Evolutionary conservation across 2,888 invertebrate genomes (phyloP), one percentile per base, ranked within the genome.

Genomic region (Drosophila pullipes): DNA sequence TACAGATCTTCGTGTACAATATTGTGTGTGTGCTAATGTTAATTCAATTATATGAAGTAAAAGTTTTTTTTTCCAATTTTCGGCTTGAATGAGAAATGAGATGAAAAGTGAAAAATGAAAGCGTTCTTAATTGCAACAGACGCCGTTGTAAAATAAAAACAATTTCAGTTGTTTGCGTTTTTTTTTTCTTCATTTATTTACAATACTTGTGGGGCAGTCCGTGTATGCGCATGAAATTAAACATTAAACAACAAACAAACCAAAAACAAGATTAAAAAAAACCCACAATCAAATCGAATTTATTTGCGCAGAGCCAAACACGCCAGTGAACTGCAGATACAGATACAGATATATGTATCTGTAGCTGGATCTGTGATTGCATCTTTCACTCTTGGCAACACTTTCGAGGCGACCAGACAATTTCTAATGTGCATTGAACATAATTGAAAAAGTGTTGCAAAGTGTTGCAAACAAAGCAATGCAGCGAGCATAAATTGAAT

Each of bases 21-120:
- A 69, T 50, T 37, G 69, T 59, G n/a, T 60, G 57, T 67, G 75
- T 68, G 78, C 53, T 81, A 68, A 89, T 90, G 59, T 78, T 81
- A 83, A 83, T 85, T 88, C 90, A 90, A 86, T 86, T 86, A 83
- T 71, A 81, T 88, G 74, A 85, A 86, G 85, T 90, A 86, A 90
- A 90, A 86, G 90, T 85, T 85, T 64, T 63, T 73, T 52, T 49
- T 59, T 62, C 16, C 49, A 50, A 59, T 70, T 82, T 82, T 82
- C 59, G 81, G 70, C 81, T 60, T 69, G 52, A 86, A 83, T 79
- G 74, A 69, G 80, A 73, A 82, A 70, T 74, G 70, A 63, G 72
- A 74, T 77, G 76, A 85, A 85, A 88, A 82, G 82, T 79, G 71
- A 79, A 86, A 86, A 86, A 88, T 83, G 90, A 87, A 87, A 87